Conservation (phyloP, 92 coral and sea anemone genomes). For the Epizoanthus illoricatus region DNA sequence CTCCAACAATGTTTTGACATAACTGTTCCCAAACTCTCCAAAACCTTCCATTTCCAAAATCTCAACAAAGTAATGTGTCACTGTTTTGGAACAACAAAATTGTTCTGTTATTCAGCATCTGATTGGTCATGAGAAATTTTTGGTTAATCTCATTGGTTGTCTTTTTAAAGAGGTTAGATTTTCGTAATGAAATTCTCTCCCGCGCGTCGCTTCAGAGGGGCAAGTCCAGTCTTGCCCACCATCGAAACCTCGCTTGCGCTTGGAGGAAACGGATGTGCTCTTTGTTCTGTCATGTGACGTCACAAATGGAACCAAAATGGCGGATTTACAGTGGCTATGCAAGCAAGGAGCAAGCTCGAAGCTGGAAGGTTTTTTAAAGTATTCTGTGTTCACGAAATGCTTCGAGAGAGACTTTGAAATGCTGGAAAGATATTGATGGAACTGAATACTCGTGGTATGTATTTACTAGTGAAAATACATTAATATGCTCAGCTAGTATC, state of each 20-base stretch:
- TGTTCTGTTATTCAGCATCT: neutral
- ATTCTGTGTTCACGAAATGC: no score
- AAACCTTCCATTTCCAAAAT: conserved; percentile 6
- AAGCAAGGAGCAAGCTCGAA: no score
- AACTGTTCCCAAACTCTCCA: conserved; percentile 8
- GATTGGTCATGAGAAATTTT: neutral
- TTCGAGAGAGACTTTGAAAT: no score
- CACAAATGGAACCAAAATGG: neutral
- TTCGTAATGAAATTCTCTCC: neutral
- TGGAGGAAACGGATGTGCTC: neutral
- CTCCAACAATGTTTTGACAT: conserved; percentile 9
- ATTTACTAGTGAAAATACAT: no score
- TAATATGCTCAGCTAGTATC: no score
- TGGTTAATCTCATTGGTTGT: neutral
- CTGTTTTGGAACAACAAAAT: neutral
- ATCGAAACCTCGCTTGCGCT: neutral
- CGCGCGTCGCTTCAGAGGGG: conserved; percentile 13
- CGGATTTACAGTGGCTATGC: neutral
- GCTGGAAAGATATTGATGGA: no score
- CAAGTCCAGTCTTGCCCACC: conserved; percentile 16
- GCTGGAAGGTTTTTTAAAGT: no score
- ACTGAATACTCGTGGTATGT: no score
- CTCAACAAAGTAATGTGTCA: neutral
- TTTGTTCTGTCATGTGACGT: neutral
- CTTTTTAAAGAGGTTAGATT: neutral